Evolutionary conservation across 2,888 invertebrate genomes (phyloP).

Genomic region (Lepetodrilus schrolli): DNA sequence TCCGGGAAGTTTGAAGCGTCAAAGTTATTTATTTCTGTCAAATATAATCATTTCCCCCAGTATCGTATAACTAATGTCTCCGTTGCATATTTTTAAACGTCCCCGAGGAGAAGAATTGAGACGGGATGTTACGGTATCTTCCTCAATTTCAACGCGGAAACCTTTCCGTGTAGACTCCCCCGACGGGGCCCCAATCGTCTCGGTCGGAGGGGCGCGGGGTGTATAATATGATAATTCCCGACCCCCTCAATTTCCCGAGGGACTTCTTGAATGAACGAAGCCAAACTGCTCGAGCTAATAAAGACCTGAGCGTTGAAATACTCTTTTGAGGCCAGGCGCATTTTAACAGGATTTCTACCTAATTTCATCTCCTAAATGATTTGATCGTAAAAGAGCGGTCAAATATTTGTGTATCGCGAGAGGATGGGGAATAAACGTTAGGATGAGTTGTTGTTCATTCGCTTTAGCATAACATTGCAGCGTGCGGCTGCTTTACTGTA

Average conservation of each 20-base stretch:
- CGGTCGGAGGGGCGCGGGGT: neutral
- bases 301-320: neutral
- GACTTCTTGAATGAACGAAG: neutral
- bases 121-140: neutral
- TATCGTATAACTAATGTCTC: neutral
- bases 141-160: conserved; percentile 13
- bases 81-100: neutral
- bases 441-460: neutral
- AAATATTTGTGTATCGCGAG: neutral
- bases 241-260: conserved; percentile 11
- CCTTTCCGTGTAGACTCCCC: neutral
- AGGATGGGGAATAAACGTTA: too few species aligned
- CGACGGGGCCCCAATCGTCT: neutral
- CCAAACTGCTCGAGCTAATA: neutral
- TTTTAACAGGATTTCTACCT: neutral
- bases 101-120: neutral
- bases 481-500: neutral
- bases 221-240: conserved; percentile 18
- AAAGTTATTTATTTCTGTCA: conserved; percentile 26
- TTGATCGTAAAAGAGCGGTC: neutral
- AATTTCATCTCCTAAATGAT: conserved; percentile 24
- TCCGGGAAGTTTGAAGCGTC: conserved; percentile 1
- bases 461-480: neutral
- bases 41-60: conserved; percentile 17
- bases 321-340: neutral